Percentiles rank a stretch among this genome's conserved stretches.
phyloP scores from a whole-genome alignment of 1,140 invertebrate genomes.

The Asobara japonica region DNA sequence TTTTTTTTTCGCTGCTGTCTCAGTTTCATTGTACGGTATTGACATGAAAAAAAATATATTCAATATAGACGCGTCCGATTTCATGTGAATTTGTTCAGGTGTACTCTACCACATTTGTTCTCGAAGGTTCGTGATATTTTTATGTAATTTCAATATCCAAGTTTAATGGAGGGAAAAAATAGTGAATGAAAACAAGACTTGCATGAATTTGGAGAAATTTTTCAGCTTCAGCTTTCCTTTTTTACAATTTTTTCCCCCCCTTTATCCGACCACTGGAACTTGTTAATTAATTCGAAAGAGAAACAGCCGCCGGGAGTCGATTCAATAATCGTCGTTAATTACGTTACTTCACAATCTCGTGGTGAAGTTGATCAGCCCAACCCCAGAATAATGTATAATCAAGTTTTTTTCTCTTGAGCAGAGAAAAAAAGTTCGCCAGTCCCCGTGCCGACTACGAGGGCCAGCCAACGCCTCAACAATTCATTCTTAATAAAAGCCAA shows the following conservation, averaged over 20 bases:
- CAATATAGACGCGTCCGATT: no score
- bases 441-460: not conserved
- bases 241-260: not conserved
- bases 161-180: no score
- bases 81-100: no score
- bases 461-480: not conserved
- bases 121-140: no score
- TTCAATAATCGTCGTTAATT: constrained; percentile 14
- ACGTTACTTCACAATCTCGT: constrained; percentile 9
- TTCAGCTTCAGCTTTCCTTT: not conserved
- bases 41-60: no score
- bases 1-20: not conserved
- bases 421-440: no score
- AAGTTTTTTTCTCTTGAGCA: not conserved
- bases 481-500: not conserved
- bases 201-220: no score
- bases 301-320: not conserved
- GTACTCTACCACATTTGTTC: no score
- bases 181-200: no score
- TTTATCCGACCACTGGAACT: not conserved
- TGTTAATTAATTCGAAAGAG: not conserved
- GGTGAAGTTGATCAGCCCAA: not conserved
- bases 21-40: no score
- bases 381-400: not conserved
- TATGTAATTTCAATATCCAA: no score